Evolutionary conservation across 1,140 invertebrate genomes (phyloP).

Genomic region (Metopolophium dirhodum): DNA sequence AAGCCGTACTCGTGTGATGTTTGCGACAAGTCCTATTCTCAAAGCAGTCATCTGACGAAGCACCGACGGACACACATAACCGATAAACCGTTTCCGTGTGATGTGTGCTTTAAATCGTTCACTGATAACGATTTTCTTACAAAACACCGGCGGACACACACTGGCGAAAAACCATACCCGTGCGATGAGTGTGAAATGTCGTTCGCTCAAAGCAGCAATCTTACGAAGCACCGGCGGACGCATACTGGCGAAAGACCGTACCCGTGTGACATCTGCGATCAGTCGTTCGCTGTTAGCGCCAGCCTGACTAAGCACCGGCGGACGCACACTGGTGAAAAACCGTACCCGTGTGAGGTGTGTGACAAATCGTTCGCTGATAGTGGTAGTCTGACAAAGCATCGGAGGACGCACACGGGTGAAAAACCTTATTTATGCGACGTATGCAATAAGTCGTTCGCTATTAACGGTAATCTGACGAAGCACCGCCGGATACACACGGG

Average conservation of each 20-base stretch:
- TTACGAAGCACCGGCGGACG: neutral
- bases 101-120: conserved; percentile 47
- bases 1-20: conserved; percentile 60
- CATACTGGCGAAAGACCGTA: neutral
- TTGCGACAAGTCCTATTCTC: conserved; percentile 61
- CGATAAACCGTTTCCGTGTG: conserved; percentile 40
- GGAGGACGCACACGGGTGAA: neutral
- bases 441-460: neutral
- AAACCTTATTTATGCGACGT: neutral
- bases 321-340: neutral
- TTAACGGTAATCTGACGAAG: neutral
- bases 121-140: neutral
- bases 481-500: neutral
- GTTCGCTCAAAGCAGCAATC: neutral
- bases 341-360: neutral
- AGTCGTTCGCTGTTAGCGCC: neutral
- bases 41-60: conserved; percentile 31
- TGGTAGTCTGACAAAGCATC: neutral
- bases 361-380: neutral
- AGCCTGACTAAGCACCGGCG: neutral
- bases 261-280: neutral
- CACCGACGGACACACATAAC: conserved; percentile 43
- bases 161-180: neutral
- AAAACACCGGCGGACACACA: neutral
- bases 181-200: neutral